phyloP scores from a whole-genome alignment of 2,888 invertebrate species.

The Alentia gelatinosa region DNA sequence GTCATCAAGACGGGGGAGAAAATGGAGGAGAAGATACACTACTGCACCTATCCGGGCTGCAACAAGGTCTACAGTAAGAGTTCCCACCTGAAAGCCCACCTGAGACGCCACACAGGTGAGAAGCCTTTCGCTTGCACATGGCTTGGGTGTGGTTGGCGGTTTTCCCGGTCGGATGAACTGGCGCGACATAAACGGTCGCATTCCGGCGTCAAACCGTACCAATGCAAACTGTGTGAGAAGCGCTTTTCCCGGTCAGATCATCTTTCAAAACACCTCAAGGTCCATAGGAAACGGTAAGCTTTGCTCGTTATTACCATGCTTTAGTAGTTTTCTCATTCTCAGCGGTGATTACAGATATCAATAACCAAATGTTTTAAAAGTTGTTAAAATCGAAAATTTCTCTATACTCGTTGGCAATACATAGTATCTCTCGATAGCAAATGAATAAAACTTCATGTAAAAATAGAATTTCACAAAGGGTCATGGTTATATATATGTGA shows the following conservation, averaged over 20 bases:
- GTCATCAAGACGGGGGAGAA: constrained; percentile 63
- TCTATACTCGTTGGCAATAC: too few relatives aligned
- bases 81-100: constrained; percentile 97
- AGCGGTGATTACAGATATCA: neutral
- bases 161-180: constrained; percentile 95
- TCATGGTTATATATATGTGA: too few relatives aligned
- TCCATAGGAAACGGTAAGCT: constrained; percentile 78
- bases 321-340: neutral
- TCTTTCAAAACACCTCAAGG: constrained; percentile 92
- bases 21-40: constrained; percentile 83
- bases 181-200: constrained; percentile 96
- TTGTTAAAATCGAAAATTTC: neutral
- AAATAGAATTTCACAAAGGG: too few relatives aligned
- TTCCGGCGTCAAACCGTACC: constrained; percentile 96
- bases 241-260: constrained; percentile 96
- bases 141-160: constrained; percentile 93
- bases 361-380: neutral
- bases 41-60: constrained; percentile 85
- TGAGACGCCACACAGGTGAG: constrained; percentile 91
- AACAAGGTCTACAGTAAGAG: constrained; percentile 98
- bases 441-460: too few relatives aligned
- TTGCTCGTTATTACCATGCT: neutral
- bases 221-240: constrained; percentile 92
- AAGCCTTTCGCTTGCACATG: constrained; percentile 83
- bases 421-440: neutral